Evolutionary conservation across 2,888 invertebrate genomes (phyloP).

Genomic region (Vandiemenella viatica): DNA sequence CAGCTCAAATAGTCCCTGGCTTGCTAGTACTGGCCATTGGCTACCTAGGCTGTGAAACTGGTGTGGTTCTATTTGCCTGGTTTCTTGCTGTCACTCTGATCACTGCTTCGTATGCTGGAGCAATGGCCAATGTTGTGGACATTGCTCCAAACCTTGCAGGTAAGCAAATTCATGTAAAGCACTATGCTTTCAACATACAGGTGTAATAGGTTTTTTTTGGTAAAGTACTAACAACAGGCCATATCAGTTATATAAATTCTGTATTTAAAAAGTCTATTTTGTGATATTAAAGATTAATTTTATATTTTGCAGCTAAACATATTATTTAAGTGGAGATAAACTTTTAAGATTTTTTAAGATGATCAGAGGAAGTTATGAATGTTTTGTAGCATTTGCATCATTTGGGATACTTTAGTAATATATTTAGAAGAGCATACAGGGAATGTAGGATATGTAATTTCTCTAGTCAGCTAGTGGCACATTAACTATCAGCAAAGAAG

Average conservation of each 20-base stretch:
- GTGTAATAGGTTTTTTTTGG: not conserved
- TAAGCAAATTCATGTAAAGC: constrained; percentile 15
- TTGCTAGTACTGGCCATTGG: constrained; percentile 44
- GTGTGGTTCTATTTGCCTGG: constrained; percentile 44
- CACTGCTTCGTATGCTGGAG: constrained; percentile 56
- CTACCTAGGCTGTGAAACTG: constrained; percentile 44
- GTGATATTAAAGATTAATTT: too few species aligned
- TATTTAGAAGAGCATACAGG: too few species aligned
- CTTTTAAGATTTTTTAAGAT: too few species aligned
- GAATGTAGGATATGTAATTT: too few species aligned
- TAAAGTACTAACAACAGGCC: not conserved
- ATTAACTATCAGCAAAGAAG: too few species aligned
- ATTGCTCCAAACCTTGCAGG: constrained; percentile 65
- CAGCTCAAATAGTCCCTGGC: constrained; percentile 54
- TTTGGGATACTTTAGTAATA: too few species aligned
- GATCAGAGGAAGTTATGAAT: too few species aligned
- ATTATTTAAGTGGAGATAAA: too few species aligned
- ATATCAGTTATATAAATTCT: constrained; percentile 1
- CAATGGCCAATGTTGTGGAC: constrained; percentile 62
- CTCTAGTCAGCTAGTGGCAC: too few species aligned
- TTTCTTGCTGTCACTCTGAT: constrained; percentile 52
- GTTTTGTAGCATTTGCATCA: too few species aligned
- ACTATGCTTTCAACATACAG: not conserved
- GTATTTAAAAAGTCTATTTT: too few species aligned
- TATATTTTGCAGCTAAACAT: too few species aligned